Conservation (phyloP, 2,113 vertebrate species). For the Ardeotis arabs region DNA sequence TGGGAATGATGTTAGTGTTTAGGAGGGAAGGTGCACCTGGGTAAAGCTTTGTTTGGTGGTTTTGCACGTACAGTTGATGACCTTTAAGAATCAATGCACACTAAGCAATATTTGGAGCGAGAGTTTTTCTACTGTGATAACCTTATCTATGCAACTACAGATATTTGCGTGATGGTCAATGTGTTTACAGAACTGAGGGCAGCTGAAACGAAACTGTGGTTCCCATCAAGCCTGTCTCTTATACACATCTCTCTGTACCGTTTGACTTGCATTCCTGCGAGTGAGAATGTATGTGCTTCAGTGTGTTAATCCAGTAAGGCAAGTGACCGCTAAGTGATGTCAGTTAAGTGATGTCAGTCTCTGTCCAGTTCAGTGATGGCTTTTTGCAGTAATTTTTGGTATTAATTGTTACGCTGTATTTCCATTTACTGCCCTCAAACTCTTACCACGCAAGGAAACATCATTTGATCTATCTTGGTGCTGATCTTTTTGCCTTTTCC, state of each 20-base stretch:
- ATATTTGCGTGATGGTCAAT: neutral
- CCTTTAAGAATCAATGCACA: neutral
- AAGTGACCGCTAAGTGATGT: neutral
- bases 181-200: neutral
- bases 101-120: no score
- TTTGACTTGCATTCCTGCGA: neutral
- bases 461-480: no score
- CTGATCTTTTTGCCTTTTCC: no score
- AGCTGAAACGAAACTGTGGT: neutral
- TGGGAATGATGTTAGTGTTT: neutral
- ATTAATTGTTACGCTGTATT: no score
- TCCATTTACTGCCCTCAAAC: no score
- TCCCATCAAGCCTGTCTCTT: no score
- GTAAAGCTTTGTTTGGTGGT: neutral
- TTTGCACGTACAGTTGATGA: accelerated
- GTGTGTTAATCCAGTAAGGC: neutral
- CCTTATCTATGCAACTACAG: neutral
- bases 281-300: neutral
- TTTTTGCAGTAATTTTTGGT: neutral
- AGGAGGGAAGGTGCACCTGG: neutral
- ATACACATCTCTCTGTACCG: neutral
- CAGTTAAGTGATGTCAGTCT: no score
- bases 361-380: no score
- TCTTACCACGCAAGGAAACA: no score
- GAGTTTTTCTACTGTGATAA: neutral